Base-by-base conservation (phyloP, 2,888 invertebrate species). In the Microplitis deprimator region DNA sequence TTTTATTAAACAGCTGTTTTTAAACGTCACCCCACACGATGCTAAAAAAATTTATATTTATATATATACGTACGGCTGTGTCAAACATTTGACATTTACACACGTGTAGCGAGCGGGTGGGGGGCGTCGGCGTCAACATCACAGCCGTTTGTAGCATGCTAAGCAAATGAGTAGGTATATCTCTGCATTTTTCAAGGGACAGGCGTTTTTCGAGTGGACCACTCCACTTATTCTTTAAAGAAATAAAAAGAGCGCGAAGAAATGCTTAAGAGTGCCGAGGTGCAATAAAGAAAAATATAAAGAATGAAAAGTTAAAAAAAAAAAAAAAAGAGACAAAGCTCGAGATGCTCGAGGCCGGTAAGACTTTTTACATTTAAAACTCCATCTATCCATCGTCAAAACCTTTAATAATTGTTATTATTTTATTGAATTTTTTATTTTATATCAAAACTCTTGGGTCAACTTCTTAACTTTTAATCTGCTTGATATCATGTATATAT, bases 141-240 rank as follows among this genome's bases (percentile, higher is more conserved):
- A 50, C 10, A 50, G 50, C 81, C 81, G 82, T 82, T 83, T 80
- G 81, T 83, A 84, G 85, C 84, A 82, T 82, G 82, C 85, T 85
- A 84, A 86, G 87, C 85, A 86, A 87, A 86, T 85, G 85, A 87
- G 83, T 82, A 50, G 81, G 82, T 75, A 71, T 79, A 72, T 75
- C 78, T 40, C 78, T 85, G 84, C 84, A 87, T 87, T 87, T 85
- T 85, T 87, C 81, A 84, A 82, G 79, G 82, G 83, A 83, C 83
- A 85, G 85, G 82, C 84, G 83, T 83, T 85, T 86, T 84, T 85
- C 82, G 82, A 86, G 86, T 83, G 85, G 82, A 80, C 83, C 82
- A 83, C 84, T 83, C 81, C 67, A 75, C 67, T 50, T 71, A 76
- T 77, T 80, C 75, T 76, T 67, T 79, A 79, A 67, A 78, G 73